These are phyloP conservation scores for Bubo blakistoni DNA, from an alignment of 2,113 vertebrate genomes.

Conservation along the genomic window DNA sequence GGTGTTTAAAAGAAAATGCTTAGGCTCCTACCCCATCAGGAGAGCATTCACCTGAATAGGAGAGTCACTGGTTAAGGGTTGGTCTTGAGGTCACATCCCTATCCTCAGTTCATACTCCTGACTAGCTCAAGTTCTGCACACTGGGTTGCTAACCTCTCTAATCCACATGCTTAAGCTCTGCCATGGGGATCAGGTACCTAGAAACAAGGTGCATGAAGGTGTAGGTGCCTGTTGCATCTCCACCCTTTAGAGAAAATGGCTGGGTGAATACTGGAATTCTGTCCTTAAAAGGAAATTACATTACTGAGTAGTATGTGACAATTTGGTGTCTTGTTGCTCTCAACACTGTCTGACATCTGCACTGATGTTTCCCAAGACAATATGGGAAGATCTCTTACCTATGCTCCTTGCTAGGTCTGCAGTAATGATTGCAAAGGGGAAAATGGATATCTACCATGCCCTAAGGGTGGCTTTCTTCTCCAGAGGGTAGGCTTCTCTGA, in stretches of 20 bases:
- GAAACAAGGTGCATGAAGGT: fast-evolving
- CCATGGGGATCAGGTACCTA: neutral
- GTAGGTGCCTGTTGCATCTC: neutral
- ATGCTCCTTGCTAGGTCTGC: neutral
- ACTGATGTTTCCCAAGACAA: neutral
- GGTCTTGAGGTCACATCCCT: fast-evolving
- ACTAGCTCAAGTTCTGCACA: neutral
- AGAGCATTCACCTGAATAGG: neutral
- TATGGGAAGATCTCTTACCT: neutral
- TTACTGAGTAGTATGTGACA: neutral
- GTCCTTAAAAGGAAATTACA: neutral
- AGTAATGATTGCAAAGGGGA: neutral
- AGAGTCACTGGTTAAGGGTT: neutral
- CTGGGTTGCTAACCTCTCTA: neutral
- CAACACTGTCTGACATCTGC: neutral
- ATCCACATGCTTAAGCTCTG: neutral
- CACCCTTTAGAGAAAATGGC: neutral
- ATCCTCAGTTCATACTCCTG: neutral
- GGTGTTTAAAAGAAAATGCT: neutral
- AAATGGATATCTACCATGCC: neutral
- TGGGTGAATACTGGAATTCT: neutral
- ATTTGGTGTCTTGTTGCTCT: neutral
- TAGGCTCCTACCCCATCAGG: neutral
- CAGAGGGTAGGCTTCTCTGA: neutral
- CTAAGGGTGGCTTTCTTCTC: neutral